A percentile compares a stretch with the other conserved stretches of the same genome.
Conservation (phyloP, 2,113 vertebrate genomes). For the Neogobius melanostomus region DNA sequence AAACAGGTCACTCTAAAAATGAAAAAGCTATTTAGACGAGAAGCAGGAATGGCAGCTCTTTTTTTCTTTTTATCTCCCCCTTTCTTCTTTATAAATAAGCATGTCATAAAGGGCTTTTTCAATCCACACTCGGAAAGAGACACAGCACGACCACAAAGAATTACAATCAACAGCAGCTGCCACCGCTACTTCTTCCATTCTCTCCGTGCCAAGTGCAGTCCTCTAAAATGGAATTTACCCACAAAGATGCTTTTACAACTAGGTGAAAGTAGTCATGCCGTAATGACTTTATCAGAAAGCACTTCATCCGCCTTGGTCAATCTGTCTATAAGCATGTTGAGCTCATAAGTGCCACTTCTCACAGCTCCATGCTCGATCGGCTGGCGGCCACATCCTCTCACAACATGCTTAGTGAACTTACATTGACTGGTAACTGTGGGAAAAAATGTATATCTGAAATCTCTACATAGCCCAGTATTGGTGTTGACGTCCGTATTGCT, state of each 20-base stretch:
- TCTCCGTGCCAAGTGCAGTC: constrained; percentile 58
- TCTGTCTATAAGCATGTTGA: constrained; percentile 43
- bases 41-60: constrained; percentile 63
- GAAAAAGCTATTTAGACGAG: constrained; percentile 38
- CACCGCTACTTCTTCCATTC: constrained; percentile 43
- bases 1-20: constrained; percentile 60
- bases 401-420: constrained; percentile 58
- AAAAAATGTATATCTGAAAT: constrained; percentile 59
- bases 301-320: constrained; percentile 52
- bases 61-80: constrained; percentile 14
- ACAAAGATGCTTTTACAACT: constrained; percentile 48
- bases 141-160: constrained; percentile 49
- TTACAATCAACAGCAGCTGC: constrained; percentile 65
- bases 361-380: constrained; percentile 27
- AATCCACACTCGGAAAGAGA: constrained; percentile 57
- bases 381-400: constrained; percentile 38
- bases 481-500: constrained; percentile 73
- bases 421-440: constrained; percentile 72
- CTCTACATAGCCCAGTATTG: constrained; percentile 71
- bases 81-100: constrained; percentile 33
- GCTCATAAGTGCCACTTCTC: constrained; percentile 39
- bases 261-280: constrained; percentile 54
- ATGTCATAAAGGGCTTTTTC: constrained; percentile 71
- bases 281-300: constrained; percentile 52
- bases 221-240: constrained; percentile 53